Evolutionary conservation across 2,113 vertebrate genomes (phyloP).

Genomic region (Chionomys nivalis): DNA sequence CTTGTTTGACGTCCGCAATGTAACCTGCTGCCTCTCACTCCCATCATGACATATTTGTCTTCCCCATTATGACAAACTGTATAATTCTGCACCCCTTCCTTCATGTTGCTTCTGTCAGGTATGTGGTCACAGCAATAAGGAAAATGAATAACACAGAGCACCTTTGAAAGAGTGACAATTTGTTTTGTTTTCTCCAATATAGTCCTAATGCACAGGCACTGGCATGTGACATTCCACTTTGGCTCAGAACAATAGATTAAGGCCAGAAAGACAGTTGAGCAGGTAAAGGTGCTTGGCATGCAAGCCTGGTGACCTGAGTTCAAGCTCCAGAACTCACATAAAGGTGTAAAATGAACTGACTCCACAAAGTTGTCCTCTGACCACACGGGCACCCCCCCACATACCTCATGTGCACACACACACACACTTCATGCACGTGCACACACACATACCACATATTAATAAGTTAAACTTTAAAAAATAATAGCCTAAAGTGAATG

Average conservation of each 20-base stretch:
- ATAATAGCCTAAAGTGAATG: neutral
- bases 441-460: neutral
- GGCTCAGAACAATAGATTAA: constrained; percentile 3
- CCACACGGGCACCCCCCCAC: neutral
- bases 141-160: neutral
- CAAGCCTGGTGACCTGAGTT: neutral
- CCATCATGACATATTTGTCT: neutral
- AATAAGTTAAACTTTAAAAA: neutral
- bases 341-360: neutral
- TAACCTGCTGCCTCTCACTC: neutral
- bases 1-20: neutral
- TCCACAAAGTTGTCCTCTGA: neutral
- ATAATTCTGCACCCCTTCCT: neutral
- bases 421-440: neutral
- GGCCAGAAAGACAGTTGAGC: too few species aligned
- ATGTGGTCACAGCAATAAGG: neutral
- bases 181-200: neutral
- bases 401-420: neutral
- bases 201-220: neutral
- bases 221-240: constrained; percentile 7
- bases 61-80: neutral
- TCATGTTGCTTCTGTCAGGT: neutral
- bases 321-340: neutral
- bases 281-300: neutral
- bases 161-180: constrained; percentile 12